Percentiles rank a stretch among this genome's conserved stretches.
Evolutionary conservation across 2,888 invertebrate genomes (phyloP).

Genomic region (Brachycybe producta): DNA sequence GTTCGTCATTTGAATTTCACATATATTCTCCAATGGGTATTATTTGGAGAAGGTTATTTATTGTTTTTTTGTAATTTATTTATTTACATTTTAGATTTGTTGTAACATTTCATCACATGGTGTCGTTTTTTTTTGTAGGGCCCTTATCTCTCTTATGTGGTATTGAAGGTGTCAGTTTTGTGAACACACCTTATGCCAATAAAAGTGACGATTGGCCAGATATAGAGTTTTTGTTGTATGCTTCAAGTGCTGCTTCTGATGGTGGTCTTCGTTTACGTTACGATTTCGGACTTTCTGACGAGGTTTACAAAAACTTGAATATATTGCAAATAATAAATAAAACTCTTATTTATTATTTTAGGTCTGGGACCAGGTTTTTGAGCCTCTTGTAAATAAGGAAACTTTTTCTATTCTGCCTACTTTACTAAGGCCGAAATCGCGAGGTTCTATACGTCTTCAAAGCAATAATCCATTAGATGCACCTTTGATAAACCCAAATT

Average conservation of each 20-base stretch:
- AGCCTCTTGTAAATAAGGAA: conserved; percentile 37
- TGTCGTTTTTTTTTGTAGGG: conserved; percentile 38
- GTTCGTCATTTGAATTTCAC: too few relatives aligned
- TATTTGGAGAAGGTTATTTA: too few relatives aligned
- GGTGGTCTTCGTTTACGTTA: too few relatives aligned
- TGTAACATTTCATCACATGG: too few relatives aligned
- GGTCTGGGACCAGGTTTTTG: background rate
- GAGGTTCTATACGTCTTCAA: conserved; percentile 48
- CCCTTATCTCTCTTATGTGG: conserved; percentile 80
- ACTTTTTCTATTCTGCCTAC: conserved; percentile 60
- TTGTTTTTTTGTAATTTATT: background rate
- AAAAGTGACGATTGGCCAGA: conserved; percentile 80
- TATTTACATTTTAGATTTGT: background rate
- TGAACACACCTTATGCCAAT: conserved; percentile 81
- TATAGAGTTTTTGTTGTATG: conserved; percentile 73
- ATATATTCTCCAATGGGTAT: too few relatives aligned
- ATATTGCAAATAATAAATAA: too few relatives aligned
- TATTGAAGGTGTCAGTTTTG: conserved; percentile 74
- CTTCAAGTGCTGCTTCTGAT: too few relatives aligned
- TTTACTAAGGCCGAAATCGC: conserved; percentile 56
- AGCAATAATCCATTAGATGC: conserved; percentile 72
- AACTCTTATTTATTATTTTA: background rate
- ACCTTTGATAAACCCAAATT: conserved; percentile 83
- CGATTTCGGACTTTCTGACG: too few relatives aligned
- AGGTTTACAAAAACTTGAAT: too few relatives aligned